Evolutionary conservation across 2,113 vertebrate genomes (phyloP), one percentile per base, ranked within the genome.

Genomic region (Brachypteracias leptosomus): DNA sequence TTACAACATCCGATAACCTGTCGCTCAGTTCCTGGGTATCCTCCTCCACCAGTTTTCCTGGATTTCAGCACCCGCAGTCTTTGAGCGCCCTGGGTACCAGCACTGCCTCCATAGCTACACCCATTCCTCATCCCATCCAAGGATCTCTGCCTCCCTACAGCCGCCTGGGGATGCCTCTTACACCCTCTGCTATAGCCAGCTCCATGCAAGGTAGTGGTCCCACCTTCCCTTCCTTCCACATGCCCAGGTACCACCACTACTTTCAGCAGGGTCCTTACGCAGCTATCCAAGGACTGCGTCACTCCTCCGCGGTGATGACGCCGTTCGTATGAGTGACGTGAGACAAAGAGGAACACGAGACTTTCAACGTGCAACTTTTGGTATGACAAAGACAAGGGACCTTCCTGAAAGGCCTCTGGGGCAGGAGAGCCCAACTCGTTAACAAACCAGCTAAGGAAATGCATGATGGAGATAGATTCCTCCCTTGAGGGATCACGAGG

Each of bases 251-350:
- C 96, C 99, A 99, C 94, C 99, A 99, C 96, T 99, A 99, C 96
- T 99, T 99, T 83, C 99, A 99, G 98, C 99, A 99, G 97, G 99
- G 99, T 80, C 99, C 99, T 72, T 99, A 99, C 10, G 99, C 99
- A 22, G 99, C 99, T 92, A 99, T 99, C 96, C 99, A 99, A 96
- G 99, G 99, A 99, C 99, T 99, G 83, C 99, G 99, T 74, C 99
- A 99, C 96, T 99, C 99, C 86, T 99, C 99, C 1, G 98, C 99
- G 20, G 99, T 99, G 97, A 99, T 99, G 99, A 99, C 99, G 0
- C 99, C 99, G 1, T 99, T 99, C 35, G 99, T 99, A 99, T 99
- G 99, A 99, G 97, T 97, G 95, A 72, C 3, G 40, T 58, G 61
- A 79, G 54, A 47, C 36, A 31, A n/a, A 52, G 89, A 65, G 77